Evolutionary conservation across 2,113 vertebrate genomes (phyloP), one percentile per base, ranked within the genome.

Genomic region (Sapajus apella): DNA sequence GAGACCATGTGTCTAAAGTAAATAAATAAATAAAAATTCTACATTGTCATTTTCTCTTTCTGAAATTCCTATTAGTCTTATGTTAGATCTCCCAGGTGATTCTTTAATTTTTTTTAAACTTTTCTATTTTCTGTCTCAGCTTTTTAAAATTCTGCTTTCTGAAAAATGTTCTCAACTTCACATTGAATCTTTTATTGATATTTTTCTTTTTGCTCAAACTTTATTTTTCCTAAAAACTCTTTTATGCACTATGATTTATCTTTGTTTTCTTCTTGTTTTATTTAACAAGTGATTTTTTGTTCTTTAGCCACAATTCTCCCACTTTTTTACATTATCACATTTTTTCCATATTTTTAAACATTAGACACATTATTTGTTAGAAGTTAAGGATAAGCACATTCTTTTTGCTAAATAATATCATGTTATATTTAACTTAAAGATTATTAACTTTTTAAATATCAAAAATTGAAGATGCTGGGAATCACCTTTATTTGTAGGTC

Each of bases 201-300:
- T 12, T 90, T 89, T 88, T 32, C 11, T 66, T 68, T 77, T 47
- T 77, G 21, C 8, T 30, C 27, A 79, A 70, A 40, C n/a, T 89
- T 84, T 77, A 40, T 79, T 84, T 92, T 93, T 85, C 35, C 56
- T 58, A 56, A 50, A 83, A 66, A 79, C 20, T 37, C 5, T 35
- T 13, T 55, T 18, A 86, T 64, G 3, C 79, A 35, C 23, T 50
- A 1, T 70, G 37, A 70, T 93, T 43, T 35, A 77, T 40, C 10
- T 32, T 84, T 80, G 10, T 50, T 95, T 90, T 72, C 81, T 90
- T 72, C 81, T 23, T 64, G 30, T 94, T 86, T 64, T 75, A 92
- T 90, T 97, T 76, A 91, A 32, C 30, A 64, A 73, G 79, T 61
- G 52, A 47, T 75, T 88, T 93, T 96, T 82, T 75, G 80, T 58